These are phyloP conservation scores for Heliothis virescens DNA, from an alignment of 1,140 invertebrate genomes.

Conservation along the genomic window DNA sequence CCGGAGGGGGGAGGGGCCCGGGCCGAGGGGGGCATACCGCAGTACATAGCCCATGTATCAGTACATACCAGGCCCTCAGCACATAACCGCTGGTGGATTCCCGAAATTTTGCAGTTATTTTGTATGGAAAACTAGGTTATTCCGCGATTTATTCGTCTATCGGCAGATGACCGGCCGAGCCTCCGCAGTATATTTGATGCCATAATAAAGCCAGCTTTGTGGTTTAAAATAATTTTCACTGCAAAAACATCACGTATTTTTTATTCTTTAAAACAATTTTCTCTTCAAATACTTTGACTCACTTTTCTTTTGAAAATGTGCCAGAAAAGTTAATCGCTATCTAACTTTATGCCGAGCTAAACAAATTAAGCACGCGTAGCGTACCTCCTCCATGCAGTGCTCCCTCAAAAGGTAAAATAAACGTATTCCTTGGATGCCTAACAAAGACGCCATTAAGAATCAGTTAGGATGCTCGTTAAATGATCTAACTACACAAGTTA, in stretches of 20 bases:
- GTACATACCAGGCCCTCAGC: conserved; percentile 74
- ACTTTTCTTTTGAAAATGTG: background rate
- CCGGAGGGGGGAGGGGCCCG: conserved; percentile 50
- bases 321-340: background rate
- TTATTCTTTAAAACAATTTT: conserved; percentile 5
- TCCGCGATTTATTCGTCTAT: conserved; percentile 79
- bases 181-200: conserved; percentile 13
- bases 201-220: background rate
- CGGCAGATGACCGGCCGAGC: conserved; percentile 63
- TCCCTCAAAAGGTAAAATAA: conserved; percentile 14
- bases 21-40: conserved; percentile 63
- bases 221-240: background rate
- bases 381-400: background rate
- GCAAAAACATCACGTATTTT: background rate
- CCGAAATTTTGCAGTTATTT: conserved; percentile 85
- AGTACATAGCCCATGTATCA: conserved; percentile 78
- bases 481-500: conserved; percentile 38
- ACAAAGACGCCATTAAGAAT: conserved; percentile 38
- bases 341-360: conserved; percentile 12
- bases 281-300: background rate
- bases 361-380: conserved; percentile 1
- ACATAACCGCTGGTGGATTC: conserved; percentile 74
- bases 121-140: conserved; percentile 85
- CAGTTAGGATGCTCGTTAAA: conserved; percentile 43
- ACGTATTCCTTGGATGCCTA: conserved; percentile 17